Base-by-base conservation (phyloP, 2,888 invertebrate genomes). In the Isoperla grammatica region DNA sequence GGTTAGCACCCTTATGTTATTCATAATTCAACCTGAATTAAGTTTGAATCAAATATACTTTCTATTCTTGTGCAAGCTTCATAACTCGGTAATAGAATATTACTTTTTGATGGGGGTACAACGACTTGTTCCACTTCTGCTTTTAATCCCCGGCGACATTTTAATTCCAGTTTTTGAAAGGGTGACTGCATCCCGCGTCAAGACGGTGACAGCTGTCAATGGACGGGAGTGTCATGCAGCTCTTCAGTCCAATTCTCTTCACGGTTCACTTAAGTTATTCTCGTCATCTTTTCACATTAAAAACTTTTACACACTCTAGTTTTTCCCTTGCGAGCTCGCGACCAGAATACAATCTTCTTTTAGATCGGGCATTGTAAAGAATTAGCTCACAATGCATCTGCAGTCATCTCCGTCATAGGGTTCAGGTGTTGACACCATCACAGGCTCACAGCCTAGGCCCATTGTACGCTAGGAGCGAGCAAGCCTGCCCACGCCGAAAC, bases 121-220 rank as follows among this genome's bases (percentile, higher is more conserved):
- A 37, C 46, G 46, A 46, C 11, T 17, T 19, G 22, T 22, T 46
- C 46, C 46, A 22, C 53, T n/a, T 50, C 20, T 19, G 37, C 39
- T 9, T 37, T 37, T 53, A 53, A 53, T 53, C 53, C 53, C 53
- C 20, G 39, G 15, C 37, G 35, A 37, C 35, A 35, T 37, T 39
- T 19, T 53, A 53, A 53, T 53, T 53, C 53, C 15, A 53, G 53
- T 53, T 53, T 53, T 37, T 23, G 4, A 53, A 53, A 39, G 53
- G 53, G 53, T 53, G 53, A 53, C 53, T 53, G 53, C 35, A 53
- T 53, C 60, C 59, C 53, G 22, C 56, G 49, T 60, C 60, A 60
- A 23, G 43, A 23, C 23, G 43, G 20, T 56, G 60, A 60, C 60
- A 60, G 60, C 60, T 60, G 60, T 60, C 60, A 60, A 56, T 56